A percentile compares a stretch with the other conserved stretches of the same genome.
Conservation (phyloP, 2,797 vertebrate genomes). For the Heteromormyrus szaboi region DNA sequence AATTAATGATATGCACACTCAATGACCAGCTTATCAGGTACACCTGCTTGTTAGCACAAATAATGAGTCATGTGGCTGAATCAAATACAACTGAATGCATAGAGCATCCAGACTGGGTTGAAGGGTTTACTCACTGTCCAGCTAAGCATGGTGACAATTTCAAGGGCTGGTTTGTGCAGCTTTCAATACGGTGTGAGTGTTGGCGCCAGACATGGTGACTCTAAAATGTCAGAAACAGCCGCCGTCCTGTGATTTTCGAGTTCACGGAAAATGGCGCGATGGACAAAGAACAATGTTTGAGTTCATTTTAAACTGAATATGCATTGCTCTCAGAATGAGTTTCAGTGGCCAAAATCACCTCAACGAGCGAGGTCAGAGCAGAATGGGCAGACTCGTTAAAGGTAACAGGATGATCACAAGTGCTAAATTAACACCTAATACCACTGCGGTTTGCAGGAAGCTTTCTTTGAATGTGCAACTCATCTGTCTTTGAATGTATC, state of each 20-base stretch:
- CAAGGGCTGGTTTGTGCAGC: neutral
- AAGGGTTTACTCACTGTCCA: neutral
- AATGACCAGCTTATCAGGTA: neutral
- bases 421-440: neutral
- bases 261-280: neutral
- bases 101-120: neutral
- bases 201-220: neutral
- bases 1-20: neutral
- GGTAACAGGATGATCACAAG: neutral
- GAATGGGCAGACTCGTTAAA: neutral
- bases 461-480: neutral
- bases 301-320: neutral
- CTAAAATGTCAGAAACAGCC: neutral
- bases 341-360: neutral
- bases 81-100: neutral
- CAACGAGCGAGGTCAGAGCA: neutral
- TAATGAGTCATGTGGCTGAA: neutral
- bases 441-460: neutral
- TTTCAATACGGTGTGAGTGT: neutral
- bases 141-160: neutral
- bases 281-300: neutral
- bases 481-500: neutral
- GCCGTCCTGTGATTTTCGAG: neutral
- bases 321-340: neutral
- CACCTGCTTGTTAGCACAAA: neutral